Conservation (phyloP, 2,113 vertebrate species). For the Columbina picui region DNA sequence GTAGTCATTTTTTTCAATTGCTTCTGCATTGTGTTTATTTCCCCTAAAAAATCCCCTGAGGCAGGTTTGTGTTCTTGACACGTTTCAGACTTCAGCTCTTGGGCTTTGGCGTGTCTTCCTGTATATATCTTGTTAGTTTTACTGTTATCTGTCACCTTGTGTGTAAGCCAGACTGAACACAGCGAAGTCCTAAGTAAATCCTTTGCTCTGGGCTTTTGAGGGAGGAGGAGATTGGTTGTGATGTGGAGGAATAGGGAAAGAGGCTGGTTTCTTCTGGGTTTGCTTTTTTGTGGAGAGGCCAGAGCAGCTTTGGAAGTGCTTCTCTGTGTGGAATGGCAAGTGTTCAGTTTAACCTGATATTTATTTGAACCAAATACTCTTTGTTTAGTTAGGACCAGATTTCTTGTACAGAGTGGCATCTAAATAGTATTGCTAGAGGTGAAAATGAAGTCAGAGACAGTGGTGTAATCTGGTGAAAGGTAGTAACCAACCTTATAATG, state of each 20-base stretch:
- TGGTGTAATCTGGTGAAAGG: neutral
- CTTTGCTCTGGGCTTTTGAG: neutral
- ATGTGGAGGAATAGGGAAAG: neutral
- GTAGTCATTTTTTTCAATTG: neutral
- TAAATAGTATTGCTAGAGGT: neutral
- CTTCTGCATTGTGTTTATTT: conserved; percentile 22
- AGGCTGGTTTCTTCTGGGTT: neutral
- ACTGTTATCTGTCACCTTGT: neutral
- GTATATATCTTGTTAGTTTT: neutral
- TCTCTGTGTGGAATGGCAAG: neutral
- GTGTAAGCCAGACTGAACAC: neutral
- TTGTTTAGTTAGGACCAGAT: neutral
- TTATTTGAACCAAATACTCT: neutral
- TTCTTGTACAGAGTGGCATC: neutral
- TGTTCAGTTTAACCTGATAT: neutral
- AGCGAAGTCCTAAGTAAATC: neutral
- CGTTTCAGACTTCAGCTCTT: neutral
- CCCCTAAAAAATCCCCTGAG: neutral
- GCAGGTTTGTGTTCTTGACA: neutral
- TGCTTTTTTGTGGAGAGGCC: neutral
- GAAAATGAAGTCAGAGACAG: neutral
- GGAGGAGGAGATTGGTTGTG: neutral
- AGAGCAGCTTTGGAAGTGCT: neutral
- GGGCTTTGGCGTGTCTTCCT: neutral
- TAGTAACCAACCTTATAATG: neutral